A percentile compares a stretch with the other conserved stretches of the same genome.
Conservation (phyloP, 2,888 invertebrate genomes). For the Axea sp. region DNA sequence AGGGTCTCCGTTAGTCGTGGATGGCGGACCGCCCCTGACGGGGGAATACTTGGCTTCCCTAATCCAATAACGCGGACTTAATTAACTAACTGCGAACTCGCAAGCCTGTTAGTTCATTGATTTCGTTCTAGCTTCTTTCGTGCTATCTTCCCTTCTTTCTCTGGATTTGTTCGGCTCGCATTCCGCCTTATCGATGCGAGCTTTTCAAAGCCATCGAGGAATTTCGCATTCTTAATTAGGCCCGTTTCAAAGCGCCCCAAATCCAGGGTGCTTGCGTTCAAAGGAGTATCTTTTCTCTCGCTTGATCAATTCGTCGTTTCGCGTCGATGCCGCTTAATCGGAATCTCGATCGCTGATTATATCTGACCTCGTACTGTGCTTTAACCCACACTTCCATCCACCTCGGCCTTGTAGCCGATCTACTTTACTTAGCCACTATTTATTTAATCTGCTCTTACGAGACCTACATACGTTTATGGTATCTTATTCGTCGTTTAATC, state of each 20-base stretch:
- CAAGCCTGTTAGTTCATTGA: slow-evolving; percentile 79
- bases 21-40: too few species aligned
- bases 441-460: slow-evolving; percentile 64
- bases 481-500: slow-evolving; percentile 55
- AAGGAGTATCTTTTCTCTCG: background rate
- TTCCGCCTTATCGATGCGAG: slow-evolving; percentile 40
- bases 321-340: background rate
- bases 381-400: slow-evolving; percentile 52
- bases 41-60: slow-evolving; percentile 75
- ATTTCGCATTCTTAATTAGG: slow-evolving; percentile 44
- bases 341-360: slow-evolving; percentile 26
- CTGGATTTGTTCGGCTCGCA: slow-evolving; percentile 12
- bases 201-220: slow-evolving; percentile 31
- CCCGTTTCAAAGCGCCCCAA: slow-evolving; percentile 13
- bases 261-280: background rate
- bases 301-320: background rate
- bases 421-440: slow-evolving; percentile 61
- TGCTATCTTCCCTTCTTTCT: slow-evolving; percentile 51
- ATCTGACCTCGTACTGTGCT: slow-evolving; percentile 60
- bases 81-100: slow-evolving; percentile 78
- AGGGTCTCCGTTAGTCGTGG: slow-evolving; percentile 62
- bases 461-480: slow-evolving; percentile 60
- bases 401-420: slow-evolving; percentile 61
- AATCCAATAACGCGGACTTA: slow-evolving; percentile 79
- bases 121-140: too few species aligned